Evolutionary conservation across 2,113 vertebrate species (phyloP).

Genomic region (Leptosomus discolor): DNA sequence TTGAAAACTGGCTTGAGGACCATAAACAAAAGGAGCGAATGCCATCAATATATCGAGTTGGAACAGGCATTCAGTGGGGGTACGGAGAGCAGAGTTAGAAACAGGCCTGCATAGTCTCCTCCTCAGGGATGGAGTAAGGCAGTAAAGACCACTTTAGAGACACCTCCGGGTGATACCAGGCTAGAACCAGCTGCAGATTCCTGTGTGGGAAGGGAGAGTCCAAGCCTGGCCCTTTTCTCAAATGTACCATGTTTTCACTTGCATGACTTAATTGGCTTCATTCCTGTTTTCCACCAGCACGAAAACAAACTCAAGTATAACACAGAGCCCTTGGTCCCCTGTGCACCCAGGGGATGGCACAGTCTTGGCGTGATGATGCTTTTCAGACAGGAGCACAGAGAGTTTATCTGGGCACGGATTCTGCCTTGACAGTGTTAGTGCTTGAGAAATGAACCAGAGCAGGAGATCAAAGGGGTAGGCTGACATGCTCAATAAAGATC

Average conservation of each 20-base stretch:
- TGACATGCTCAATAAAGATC: background rate
- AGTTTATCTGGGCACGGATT: background rate
- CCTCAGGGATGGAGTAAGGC: background rate
- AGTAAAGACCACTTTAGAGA: slow-evolving; percentile 3
- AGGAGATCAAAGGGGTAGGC: slow-evolving; percentile 28
- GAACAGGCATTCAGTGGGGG: slow-evolving; percentile 22
- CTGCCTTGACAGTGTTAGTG: background rate
- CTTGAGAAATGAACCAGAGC: slow-evolving; percentile 19
- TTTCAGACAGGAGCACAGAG: background rate
- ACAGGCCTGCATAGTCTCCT: background rate
- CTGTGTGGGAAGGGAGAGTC: slow-evolving; percentile 26
- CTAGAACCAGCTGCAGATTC: slow-evolving; percentile 33
- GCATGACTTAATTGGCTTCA: background rate
- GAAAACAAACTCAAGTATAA: background rate
- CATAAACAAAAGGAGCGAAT: slow-evolving; percentile 54
- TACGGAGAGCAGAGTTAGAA: background rate
- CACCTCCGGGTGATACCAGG: background rate
- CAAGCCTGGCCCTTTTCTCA: background rate
- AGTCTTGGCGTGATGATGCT: background rate
- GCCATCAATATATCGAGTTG: slow-evolving; percentile 59
- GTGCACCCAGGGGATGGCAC: background rate
- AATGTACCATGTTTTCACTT: slow-evolving; percentile 1
- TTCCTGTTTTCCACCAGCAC: background rate
- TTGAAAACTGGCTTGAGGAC: slow-evolving; percentile 57
- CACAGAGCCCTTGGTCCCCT: background rate